Evolutionary conservation across 2,113 vertebrate species (phyloP).

Genomic region (Bucco capensis): DNA sequence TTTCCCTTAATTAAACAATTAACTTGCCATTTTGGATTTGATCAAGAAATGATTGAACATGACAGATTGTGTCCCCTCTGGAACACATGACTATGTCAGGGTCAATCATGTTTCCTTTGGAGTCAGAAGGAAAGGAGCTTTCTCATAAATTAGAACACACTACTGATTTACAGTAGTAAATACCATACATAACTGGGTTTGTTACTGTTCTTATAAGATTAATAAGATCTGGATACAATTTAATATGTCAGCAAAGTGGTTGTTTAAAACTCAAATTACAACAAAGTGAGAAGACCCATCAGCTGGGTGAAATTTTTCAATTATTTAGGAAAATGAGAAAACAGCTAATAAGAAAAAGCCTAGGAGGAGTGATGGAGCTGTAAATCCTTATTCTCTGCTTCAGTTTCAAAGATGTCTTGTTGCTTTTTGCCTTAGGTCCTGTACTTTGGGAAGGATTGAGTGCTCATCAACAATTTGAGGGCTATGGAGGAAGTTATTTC

Average conservation of each 20-base stretch:
- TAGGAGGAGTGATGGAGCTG: neutral
- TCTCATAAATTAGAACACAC: neutral
- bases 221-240: neutral
- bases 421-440: neutral
- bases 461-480: neutral
- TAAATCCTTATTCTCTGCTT: neutral
- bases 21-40: constrained; percentile 48
- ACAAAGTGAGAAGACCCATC: neutral
- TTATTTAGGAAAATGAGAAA: neutral
- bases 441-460: neutral
- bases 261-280: neutral
- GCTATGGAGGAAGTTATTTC: neutral
- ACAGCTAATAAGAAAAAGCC: neutral
- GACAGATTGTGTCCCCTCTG: constrained; percentile 25
- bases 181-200: neutral
- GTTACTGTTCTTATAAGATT: constrained; percentile 10
- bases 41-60: constrained; percentile 41
- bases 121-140: constrained; percentile 16
- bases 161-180: constrained; percentile 19
- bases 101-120: constrained; percentile 51
- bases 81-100: constrained; percentile 29
- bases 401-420: neutral
- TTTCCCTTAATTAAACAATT: constrained; percentile 60
- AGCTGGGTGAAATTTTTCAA: neutral
- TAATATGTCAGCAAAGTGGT: neutral